phyloP scores from a whole-genome alignment of 2,113 vertebrate genomes.

The Ageneiosus marmoratus region DNA sequence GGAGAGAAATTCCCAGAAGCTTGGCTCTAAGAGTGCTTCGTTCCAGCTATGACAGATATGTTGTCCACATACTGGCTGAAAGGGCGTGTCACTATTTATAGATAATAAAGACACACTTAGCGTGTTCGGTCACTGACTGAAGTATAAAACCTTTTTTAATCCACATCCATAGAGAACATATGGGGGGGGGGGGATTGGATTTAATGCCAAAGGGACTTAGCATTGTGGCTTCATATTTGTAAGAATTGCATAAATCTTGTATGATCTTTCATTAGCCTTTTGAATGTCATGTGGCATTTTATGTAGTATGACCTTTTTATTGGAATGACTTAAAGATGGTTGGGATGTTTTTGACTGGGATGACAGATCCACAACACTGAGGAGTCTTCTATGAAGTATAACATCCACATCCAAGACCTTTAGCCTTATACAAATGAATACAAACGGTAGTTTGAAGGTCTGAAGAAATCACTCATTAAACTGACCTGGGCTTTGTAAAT shows the following conservation, averaged over 20 bases:
- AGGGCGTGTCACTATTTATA: constrained; percentile 53
- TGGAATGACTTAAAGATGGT: background rate
- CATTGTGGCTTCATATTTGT: background rate
- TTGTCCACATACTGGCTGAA: constrained; percentile 34
- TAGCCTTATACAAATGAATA: background rate
- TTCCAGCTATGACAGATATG: constrained; percentile 49
- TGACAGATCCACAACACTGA: background rate
- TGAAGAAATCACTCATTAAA: background rate
- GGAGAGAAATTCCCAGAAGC: constrained; percentile 16
- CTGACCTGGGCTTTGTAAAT: background rate
- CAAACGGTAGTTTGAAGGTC: background rate
- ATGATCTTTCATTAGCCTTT: background rate
- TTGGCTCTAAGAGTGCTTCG: background rate
- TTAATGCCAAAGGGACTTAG: background rate
- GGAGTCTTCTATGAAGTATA: background rate
- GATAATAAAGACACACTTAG: constrained; percentile 18
- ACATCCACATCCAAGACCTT: background rate
- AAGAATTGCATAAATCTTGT: background rate
- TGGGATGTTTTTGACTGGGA: background rate
- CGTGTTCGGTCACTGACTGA: background rate
- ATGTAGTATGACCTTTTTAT: background rate
- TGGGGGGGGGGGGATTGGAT: no score
- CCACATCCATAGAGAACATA: no score
- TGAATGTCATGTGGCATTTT: background rate
- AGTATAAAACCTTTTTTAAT: background rate